A percentile compares a stretch with the other conserved stretches of the same genome.
Evolutionary conservation across 2,113 vertebrate genomes (phyloP).

Genomic region (human): GRCh38 chr4:44250001-44250500

Average conservation of each 20-base stretch:
- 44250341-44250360: not conserved
- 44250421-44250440: not conserved
- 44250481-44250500: not conserved
- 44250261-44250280: not conserved
- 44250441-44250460: not conserved
- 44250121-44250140: not conserved
- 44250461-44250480: not conserved
- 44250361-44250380: not conserved
- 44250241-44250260: not conserved
- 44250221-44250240: not conserved
- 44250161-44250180: not conserved
- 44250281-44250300: not conserved
- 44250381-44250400: not conserved
- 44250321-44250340: not conserved
- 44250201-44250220: not conserved
- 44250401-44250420: not conserved
- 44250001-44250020: not conserved
- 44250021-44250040: not conserved
- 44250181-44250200: not conserved
- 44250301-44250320: not conserved
- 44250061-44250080: not conserved
- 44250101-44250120: not conserved
- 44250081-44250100: not conserved
- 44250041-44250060: not conserved
- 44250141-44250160: not conserved